A percentile compares a stretch with the other conserved stretches of the same genome.
Conservation (phyloP, 2,888 invertebrate species). For the Caenorhabditis zanzibari region DNA sequence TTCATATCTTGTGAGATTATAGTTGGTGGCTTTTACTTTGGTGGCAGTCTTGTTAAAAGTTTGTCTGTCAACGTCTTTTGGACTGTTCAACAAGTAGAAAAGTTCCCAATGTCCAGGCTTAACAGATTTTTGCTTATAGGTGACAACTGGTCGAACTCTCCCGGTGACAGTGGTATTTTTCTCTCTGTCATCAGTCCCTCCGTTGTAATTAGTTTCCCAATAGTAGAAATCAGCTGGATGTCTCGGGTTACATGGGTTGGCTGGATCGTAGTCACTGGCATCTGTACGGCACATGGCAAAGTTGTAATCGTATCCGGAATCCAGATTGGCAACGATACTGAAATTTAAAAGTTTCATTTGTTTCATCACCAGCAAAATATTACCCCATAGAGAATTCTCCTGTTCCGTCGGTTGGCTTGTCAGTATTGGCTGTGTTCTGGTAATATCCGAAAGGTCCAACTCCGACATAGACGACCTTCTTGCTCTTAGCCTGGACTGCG, state of each 20-base stretch:
- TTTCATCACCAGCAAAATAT: background rate
- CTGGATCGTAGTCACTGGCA: conserved; percentile 45
- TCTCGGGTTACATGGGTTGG: conserved; percentile 75
- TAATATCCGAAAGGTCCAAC: conserved; percentile 67
- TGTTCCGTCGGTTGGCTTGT: conserved; percentile 77
- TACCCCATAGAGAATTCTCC: conserved; percentile 78
- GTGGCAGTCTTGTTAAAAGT: conserved; percentile 66
- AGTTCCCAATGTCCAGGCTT: conserved; percentile 81
- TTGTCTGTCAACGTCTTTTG: conserved; percentile 73
- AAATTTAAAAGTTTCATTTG: conserved; percentile 3
- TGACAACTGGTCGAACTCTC: conserved; percentile 9
- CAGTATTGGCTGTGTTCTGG: conserved; percentile 58
- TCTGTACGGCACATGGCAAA: conserved; percentile 76
- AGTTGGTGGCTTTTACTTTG: conserved; percentile 35
- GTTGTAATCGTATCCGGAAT: conserved; percentile 67
- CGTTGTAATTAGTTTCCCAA: conserved; percentile 74
- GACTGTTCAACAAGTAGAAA: conserved; percentile 73
- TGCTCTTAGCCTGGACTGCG: conserved; percentile 39
- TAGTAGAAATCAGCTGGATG: conserved; percentile 79
- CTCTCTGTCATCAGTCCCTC: conserved; percentile 57
- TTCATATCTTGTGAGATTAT: conserved; percentile 28
- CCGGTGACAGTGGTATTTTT: conserved; percentile 36
- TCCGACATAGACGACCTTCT: conserved; percentile 65
- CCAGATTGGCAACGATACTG: conserved; percentile 71
- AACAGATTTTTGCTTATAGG: conserved; percentile 75